Percentiles rank a stretch among this genome's conserved stretches.
Evolutionary conservation across 2,113 vertebrate species (phyloP).

Genomic region (Pteropus alecto): DNA sequence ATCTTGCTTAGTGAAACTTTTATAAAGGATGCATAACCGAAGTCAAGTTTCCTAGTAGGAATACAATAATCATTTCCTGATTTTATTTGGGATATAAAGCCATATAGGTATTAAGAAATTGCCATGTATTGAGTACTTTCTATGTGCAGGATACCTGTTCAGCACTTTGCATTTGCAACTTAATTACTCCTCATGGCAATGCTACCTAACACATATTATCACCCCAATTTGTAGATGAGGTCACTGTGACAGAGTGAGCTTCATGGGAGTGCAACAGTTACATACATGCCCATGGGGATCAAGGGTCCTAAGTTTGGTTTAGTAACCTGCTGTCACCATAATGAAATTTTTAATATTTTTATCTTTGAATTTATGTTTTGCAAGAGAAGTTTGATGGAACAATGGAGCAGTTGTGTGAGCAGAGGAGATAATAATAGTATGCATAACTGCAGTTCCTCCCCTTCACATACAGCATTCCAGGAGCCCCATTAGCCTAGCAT

Average conservation of each 20-base stretch:
- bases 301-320: neutral
- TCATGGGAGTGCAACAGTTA: neutral
- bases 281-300: neutral
- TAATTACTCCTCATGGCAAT: neutral
- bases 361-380: neutral
- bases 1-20: neutral
- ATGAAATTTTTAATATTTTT: neutral
- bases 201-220: neutral
- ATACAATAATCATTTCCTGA: neutral
- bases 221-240: neutral
- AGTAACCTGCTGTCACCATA: neutral
- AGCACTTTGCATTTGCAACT: neutral
- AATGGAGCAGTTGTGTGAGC: neutral
- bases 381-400: neutral
- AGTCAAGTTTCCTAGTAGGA: neutral
- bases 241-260: neutral
- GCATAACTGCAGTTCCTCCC: neutral
- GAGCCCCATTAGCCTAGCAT: neutral
- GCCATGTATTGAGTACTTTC: neutral
- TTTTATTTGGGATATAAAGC: neutral
- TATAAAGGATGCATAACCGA: neutral
- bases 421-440: neutral
- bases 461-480: accelerated
- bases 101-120: neutral
- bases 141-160: neutral